phyloP scores from a whole-genome alignment of 2,888 invertebrate species.

The Loripinus fragilis region DNA sequence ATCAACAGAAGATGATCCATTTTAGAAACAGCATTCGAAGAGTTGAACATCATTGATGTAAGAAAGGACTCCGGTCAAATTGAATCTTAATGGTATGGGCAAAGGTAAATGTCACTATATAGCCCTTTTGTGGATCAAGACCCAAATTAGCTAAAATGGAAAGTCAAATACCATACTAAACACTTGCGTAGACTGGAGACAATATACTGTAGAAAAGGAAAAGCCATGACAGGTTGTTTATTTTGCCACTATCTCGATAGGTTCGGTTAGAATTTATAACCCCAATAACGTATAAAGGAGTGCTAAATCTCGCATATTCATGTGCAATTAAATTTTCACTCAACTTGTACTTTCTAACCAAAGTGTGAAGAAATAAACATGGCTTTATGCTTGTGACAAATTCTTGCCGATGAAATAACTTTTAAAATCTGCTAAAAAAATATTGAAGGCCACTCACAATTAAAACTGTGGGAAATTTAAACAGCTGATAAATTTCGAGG shows the following conservation, averaged over 20 bases:
- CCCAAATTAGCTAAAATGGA: too few species aligned
- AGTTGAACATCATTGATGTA: too few species aligned
- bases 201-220: too few species aligned
- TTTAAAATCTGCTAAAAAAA: constrained; percentile 13
- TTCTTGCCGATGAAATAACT: background rate
- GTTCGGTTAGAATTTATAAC: constrained; percentile 1
- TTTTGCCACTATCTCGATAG: constrained; percentile 2
- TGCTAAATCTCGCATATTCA: constrained; percentile 14
- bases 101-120: too few species aligned
- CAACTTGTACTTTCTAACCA: background rate
- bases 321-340: constrained; percentile 15
- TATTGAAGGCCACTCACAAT: background rate
- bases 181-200: too few species aligned
- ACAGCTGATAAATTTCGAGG: background rate
- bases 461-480: constrained; percentile 10
- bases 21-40: too few species aligned
- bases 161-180: too few species aligned
- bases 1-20: too few species aligned
- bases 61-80: too few species aligned
- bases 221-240: constrained; percentile 1
- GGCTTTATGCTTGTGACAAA: background rate
- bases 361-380: constrained; percentile 4
- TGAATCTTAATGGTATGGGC: too few species aligned
- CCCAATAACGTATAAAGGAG: background rate
- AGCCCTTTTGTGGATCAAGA: too few species aligned